Evolutionary conservation across 1,140 invertebrate genomes (phyloP), one percentile per base, ranked within the genome.

Genomic region (Cyrtorhinus lividipennis): DNA sequence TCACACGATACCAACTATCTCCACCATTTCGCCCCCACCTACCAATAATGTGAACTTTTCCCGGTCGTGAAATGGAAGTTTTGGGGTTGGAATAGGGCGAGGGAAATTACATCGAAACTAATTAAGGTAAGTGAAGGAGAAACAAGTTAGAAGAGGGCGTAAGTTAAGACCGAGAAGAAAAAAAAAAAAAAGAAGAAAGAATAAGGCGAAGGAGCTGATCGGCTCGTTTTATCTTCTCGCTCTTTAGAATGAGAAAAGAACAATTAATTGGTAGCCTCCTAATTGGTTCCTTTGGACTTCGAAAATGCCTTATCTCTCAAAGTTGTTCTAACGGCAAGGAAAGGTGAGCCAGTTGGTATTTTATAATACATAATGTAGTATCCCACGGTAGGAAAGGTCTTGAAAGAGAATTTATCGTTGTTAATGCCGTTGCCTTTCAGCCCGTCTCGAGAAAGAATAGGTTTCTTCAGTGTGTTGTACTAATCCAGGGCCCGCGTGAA

Each of bases 181-280:
- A n/a, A n/a, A n/a, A n/a, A n/a, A n/a, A 44, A 44, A 44, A 20
- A 53, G 20, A 12, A 22, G 48, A 53, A 53, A 20, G 48, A 53
- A 53, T 13, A 53, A 20, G 48, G 5, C 10, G 48, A 20, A 10
- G 3, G 20, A 53, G 20, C 48, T 53, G 48, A 53, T 53, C 48
- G 48, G 48, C 18, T 53, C 48, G 48, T 53, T 53, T 53, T 53
- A 15, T 53, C 48, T 53, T 20, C 48, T 22, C 48, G 10, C 48
- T 53, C 48, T 53, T n/a, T 53, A 53, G 48, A 53, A 53, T 53
- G 48, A 53, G 48, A 53, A 53, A 53, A 53, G 48, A 53, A 53
- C 48, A 22, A 53, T 53, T 53, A 53, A 53, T 53, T 53, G 48
- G 48, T 53, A 53, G 48, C 48, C 48, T 22, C 20, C 48, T 53